These are phyloP conservation scores for Rhagoletis pomonella DNA, from an alignment of 1,140 invertebrate genomes.

Conservation along the genomic window DNA sequence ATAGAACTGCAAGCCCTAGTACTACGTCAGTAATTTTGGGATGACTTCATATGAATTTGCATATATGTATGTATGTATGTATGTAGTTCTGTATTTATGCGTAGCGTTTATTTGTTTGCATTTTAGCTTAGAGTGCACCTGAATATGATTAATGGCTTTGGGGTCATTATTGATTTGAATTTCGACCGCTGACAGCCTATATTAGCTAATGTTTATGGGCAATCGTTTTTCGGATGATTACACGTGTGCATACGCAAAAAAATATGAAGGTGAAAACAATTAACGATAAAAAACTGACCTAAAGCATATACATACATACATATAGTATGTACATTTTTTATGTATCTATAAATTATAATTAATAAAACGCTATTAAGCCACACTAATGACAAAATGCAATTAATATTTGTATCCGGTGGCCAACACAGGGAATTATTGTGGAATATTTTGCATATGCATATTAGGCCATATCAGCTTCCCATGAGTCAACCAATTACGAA, in stretches of 20 bases:
- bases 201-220: slow-evolving; percentile 5
- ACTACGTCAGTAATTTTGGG: no score
- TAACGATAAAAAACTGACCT: background rate
- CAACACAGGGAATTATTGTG: no score
- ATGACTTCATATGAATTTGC: background rate
- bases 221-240: background rate
- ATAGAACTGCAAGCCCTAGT: no score
- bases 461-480: no score
- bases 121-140: slow-evolving; percentile 5
- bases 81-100: background rate
- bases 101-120: background rate
- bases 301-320: no score
- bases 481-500: no score
- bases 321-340: no score
- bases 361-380: no score
- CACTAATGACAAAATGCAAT: no score
- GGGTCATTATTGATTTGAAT: slow-evolving; percentile 24
- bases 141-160: slow-evolving; percentile 28
- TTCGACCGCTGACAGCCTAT: background rate
- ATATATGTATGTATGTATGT: background rate
- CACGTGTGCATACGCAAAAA: background rate
- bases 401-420: no score
- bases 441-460: no score
- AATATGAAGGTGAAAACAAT: background rate
- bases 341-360: no score